Conservation (phyloP, 2,888 invertebrate species). For the Cantharis flavilabris region DNA sequence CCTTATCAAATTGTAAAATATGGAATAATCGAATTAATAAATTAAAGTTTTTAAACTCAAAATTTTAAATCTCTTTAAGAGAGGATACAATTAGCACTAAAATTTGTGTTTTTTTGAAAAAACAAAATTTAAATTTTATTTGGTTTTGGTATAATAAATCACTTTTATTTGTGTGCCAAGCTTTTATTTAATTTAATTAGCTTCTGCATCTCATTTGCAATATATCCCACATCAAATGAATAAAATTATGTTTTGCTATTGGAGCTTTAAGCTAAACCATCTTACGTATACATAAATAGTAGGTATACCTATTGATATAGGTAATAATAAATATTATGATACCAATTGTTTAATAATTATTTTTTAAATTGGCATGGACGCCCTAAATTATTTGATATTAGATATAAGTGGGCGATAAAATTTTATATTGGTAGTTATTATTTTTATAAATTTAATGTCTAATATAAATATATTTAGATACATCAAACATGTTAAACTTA, state of each 20-base stretch:
- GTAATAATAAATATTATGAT: not conserved
- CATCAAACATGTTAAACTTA: conserved; percentile 24
- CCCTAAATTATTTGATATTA: not conserved
- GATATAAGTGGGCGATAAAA: not conserved
- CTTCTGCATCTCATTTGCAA: not conserved
- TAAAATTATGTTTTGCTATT: not conserved
- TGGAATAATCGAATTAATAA: not conserved
- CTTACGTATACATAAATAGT: not conserved
- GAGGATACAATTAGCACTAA: not conserved
- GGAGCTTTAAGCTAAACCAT: not conserved
- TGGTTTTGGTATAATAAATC: not conserved
- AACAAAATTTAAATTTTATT: not conserved
- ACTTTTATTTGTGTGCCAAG: not conserved
- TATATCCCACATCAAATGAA: not conserved
- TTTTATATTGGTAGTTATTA: not conserved
- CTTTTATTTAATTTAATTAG: not conserved
- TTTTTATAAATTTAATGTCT: not conserved
- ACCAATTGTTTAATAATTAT: not conserved
- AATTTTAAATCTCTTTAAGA: not conserved
- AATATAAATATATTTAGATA: conserved; percentile 16
- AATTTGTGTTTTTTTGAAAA: not conserved
- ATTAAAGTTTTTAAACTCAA: not conserved
- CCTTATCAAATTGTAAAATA: not conserved
- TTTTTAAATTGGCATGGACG: not conserved
- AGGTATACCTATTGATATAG: not conserved